Base-by-base conservation (phyloP, 1,140 invertebrate species). In the Maniola jurtina region DNA sequence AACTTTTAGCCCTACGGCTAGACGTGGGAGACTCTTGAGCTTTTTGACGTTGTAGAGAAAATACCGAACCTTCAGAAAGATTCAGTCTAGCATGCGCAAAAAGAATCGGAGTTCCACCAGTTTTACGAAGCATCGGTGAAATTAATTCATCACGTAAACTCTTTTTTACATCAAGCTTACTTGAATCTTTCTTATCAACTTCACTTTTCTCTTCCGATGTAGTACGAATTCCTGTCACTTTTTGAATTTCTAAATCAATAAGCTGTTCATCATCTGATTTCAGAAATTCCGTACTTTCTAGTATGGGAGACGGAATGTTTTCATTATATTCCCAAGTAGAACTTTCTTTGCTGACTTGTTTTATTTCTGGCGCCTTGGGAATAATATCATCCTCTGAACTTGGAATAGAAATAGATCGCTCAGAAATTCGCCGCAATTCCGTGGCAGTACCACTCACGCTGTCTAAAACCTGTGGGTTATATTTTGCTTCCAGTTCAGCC, bases 41-140 rank as follows among this genome's bases (percentile, higher is more conserved):
- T 73, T 94, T 94, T 83, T 96, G 95, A 45, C 94, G 92, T 77
- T 96, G 94, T 8, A 96, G 83, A 1, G 94, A 92, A 61, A 95
- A 94, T 10, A 94, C 95, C 25, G 95, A 96, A 13, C 95, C 96
- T 88, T 97, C 96, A 0, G 95, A 96, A 4, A 96, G 87, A 77
- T 96, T 96, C 4, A 96, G 88, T 64, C 95, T 91, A 13, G 95
- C 94, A 79, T 96, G 93, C 6, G 95, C 95, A 87, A 96, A 96
- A 2, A 96, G 78, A 61, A 96, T 93, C 0, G 95, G 95, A 61
- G 94, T 95, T 73, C 95, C 95, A 5, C 95, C 95, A 62, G 93
- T 92, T 68, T 94, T 93, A 59, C 93, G 83, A 14, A 93, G 77
- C 75, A 94, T 91, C 0, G 94, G 92, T 5, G 93, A 93, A 67